Evolutionary conservation across 2,797 vertebrate genomes (phyloP).

Genomic region (Gymnodraco acuticeps): DNA sequence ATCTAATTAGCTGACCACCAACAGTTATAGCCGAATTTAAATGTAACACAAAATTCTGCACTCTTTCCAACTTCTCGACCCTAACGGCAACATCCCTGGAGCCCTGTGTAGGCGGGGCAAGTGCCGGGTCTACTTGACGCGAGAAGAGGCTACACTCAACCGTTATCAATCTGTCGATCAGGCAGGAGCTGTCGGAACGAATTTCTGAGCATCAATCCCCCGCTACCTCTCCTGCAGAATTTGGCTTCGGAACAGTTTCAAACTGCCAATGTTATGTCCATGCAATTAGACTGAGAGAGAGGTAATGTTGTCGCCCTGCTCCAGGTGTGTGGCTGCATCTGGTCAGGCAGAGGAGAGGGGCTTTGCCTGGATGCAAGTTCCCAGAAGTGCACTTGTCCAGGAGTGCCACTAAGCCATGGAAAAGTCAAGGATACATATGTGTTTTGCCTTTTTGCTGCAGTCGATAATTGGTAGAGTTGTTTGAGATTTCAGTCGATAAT

Average conservation of each 20-base stretch:
- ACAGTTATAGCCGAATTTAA: constrained; percentile 70
- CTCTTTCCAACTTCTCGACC: constrained; percentile 42
- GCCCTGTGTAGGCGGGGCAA: constrained; percentile 42
- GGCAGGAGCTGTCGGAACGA: constrained; percentile 49
- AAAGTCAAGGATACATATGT: constrained; percentile 58
- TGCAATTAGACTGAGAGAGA: constrained; percentile 55
- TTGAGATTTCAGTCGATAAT: constrained; percentile 72
- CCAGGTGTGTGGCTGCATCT: constrained; percentile 64
- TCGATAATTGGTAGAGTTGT: constrained; percentile 73
- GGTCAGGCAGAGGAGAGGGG: constrained; percentile 55
- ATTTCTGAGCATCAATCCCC: constrained; percentile 56
- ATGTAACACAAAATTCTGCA: constrained; percentile 61
- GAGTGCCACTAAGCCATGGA: constrained; percentile 43
- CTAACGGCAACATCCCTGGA: constrained; percentile 43
- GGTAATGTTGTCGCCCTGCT: constrained; percentile 63
- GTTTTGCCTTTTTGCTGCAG: constrained; percentile 46
- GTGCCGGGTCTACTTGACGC: constrained; percentile 52
- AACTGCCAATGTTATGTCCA: constrained; percentile 54
- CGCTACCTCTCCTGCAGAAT: constrained; percentile 49
- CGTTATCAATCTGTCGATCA: constrained; percentile 72
- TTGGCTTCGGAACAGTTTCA: constrained; percentile 57
- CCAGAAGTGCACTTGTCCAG: constrained; percentile 51
- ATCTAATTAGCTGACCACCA: constrained; percentile 79
- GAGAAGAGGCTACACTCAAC: constrained; percentile 51
- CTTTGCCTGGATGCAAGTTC: constrained; percentile 64